These are phyloP conservation scores for Fragum sueziense DNA, from an alignment of 2,888 invertebrate species.

Conservation along the genomic window DNA sequence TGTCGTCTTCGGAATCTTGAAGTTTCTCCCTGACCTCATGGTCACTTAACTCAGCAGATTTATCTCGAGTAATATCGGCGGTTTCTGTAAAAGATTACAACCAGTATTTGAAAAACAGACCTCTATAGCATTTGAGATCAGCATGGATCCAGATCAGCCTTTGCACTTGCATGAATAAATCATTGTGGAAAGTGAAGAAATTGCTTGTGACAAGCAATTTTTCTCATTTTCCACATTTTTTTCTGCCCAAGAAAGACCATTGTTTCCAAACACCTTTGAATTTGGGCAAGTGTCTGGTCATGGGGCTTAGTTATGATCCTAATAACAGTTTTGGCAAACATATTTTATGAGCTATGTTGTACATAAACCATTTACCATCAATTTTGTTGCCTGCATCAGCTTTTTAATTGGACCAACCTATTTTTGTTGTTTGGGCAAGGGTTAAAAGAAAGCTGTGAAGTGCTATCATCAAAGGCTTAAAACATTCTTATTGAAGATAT, in stretches of 20 bases:
- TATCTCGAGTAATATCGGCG: not conserved
- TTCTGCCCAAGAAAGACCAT: not conserved
- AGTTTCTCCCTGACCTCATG: conserved; percentile 7
- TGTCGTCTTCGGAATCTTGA: conserved; percentile 16
- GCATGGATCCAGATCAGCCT: not conserved
- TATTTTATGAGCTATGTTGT: no score
- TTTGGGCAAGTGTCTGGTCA: not conserved
- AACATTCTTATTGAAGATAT: no score
- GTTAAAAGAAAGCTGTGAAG: no score
- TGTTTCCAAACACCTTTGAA: no score
- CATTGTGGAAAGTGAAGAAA: conserved; percentile 2
- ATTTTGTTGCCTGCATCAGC: no score
- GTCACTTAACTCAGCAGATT: conserved; percentile 3
- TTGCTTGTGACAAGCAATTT: not conserved
- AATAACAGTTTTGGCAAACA: no score
- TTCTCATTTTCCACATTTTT: not conserved
- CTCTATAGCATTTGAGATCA: not conserved
- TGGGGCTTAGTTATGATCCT: no score
- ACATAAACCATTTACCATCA: no score
- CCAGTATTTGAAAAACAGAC: not conserved
- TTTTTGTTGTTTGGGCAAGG: no score
- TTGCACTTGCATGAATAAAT: no score
- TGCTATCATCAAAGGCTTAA: no score
- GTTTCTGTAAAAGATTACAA: conserved; percentile 8
- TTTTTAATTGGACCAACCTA: no score